Evolutionary conservation across 1,140 invertebrate genomes (phyloP), one percentile per base, ranked within the genome.

Genomic region (Trichoplusia ni): DNA sequence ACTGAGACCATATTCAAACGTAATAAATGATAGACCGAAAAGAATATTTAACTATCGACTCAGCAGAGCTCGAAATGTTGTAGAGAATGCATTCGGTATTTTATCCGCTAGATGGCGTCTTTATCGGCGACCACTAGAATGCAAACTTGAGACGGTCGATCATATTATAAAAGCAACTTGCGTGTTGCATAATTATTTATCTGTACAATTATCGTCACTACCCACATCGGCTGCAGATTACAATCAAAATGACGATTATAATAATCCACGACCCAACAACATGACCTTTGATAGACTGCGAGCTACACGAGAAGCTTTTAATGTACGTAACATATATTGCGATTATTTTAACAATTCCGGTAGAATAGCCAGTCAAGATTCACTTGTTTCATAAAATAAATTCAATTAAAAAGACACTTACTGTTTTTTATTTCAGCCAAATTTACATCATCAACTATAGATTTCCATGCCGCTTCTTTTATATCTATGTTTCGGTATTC

Each of bases 31-130:
- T 37, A 53, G 21, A 37, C 25, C 13, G 16, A 49, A 49, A 49
- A 49, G 46, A 21, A 23, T 25, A 21, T 49, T 54, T 25, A 92
- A 92, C 70, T 92, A 92, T 70, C 59, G 87, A 53, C 46, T 87
- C 7, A 77, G 70, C 11, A 66, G 83, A 18, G 88, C 84, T 25
- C 70, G 38, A 19, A 18, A 19, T 19, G 8, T 18, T 40, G 38
- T 40, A 19, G 38, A 40, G 18, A 19, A 18, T 25, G 19, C 42
- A 25, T 46, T 46, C 42, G 42, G 42, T 27, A 21, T 46, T 21
- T 46, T 46, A 21, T 13, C 42, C n/a, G n/a, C 16, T 4, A 46
- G 9, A 21, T 46, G 42, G 42, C 19, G 19, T 27, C 8, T 46
- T 18, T 46, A 46, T 46, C 42, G 23, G 16, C 16, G 19, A 46